A percentile compares a stretch with the other conserved stretches of the same genome.
phyloP scores from a whole-genome alignment of 2,113 vertebrate genomes.

The Cariama cristata region DNA sequence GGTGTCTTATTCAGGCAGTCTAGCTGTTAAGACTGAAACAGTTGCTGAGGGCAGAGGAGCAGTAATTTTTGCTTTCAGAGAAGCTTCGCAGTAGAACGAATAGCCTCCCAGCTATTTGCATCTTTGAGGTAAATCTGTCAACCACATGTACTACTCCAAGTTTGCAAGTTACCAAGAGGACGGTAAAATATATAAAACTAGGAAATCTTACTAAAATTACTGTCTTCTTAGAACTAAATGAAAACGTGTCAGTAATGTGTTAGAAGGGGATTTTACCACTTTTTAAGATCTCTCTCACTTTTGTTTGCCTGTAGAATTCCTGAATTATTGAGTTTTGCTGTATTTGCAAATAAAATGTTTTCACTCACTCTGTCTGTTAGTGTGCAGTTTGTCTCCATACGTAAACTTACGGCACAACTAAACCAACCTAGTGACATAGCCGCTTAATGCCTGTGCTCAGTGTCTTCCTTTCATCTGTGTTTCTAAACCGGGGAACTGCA shows the following conservation, averaged over 20 bases:
- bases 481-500: too few species aligned
- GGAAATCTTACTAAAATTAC: background rate
- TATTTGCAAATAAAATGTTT: conserved; percentile 21
- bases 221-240: background rate
- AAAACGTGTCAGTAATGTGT: background rate
- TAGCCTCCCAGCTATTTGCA: background rate
- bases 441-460: too few species aligned
- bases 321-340: background rate
- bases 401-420: too few species aligned
- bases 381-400: too few species aligned
- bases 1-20: background rate
- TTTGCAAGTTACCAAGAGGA: background rate
- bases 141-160: background rate
- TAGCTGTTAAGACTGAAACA: background rate
- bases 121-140: background rate
- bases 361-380: background rate
- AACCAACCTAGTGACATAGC: too few species aligned
- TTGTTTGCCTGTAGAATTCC: background rate
- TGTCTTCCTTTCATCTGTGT: too few species aligned
- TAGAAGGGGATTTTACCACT: background rate
- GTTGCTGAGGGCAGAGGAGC: background rate
- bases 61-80: background rate
- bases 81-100: background rate
- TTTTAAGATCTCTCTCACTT: background rate
- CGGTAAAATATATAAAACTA: background rate